Evolutionary conservation across 2,113 vertebrate species (phyloP).

Genomic region (Silurus glanis): DNA sequence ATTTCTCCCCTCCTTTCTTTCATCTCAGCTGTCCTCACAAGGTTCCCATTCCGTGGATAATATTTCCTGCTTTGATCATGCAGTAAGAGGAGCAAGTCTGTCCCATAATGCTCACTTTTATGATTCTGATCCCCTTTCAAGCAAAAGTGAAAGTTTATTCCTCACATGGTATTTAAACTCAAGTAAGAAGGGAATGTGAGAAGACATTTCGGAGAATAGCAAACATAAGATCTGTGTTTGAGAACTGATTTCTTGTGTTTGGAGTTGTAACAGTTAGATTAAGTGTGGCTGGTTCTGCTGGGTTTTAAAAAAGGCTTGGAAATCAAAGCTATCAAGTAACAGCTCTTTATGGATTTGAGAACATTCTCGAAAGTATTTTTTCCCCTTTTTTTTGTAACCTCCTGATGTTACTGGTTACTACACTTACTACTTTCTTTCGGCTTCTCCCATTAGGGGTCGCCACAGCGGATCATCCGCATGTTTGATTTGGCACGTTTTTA

Average conservation of each 20-base stretch:
- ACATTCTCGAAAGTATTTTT: too few relatives aligned
- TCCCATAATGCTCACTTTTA: background rate
- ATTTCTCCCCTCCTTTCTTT: background rate
- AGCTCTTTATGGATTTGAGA: background rate
- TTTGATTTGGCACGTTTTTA: too few relatives aligned
- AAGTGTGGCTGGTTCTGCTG: background rate
- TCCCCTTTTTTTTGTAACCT: too few relatives aligned
- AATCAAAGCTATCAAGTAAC: background rate
- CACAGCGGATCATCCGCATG: too few relatives aligned
- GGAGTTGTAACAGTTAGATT: background rate
- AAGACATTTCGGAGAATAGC: background rate
- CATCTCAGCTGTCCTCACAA: conserved; percentile 4
- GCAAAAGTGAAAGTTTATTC: conserved; percentile 15
- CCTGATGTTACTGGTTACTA: too few relatives aligned
- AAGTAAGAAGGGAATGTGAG: background rate
- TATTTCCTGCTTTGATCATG: conserved; percentile 12
- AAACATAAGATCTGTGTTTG: background rate
- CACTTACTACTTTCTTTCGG: too few relatives aligned
- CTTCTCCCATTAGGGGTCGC: too few relatives aligned
- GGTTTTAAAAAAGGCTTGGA: background rate
- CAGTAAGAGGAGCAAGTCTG: conserved; percentile 10
- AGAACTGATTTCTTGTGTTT: background rate
- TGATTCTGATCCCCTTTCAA: conserved; percentile 23
- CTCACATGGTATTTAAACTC: background rate
- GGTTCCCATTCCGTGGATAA: conserved; percentile 6